Percentiles rank a stretch among this genome's conserved stretches.
These are phyloP conservation scores for Cacatua alba DNA, from an alignment of 2,113 vertebrate genomes.

Conservation along the genomic window DNA sequence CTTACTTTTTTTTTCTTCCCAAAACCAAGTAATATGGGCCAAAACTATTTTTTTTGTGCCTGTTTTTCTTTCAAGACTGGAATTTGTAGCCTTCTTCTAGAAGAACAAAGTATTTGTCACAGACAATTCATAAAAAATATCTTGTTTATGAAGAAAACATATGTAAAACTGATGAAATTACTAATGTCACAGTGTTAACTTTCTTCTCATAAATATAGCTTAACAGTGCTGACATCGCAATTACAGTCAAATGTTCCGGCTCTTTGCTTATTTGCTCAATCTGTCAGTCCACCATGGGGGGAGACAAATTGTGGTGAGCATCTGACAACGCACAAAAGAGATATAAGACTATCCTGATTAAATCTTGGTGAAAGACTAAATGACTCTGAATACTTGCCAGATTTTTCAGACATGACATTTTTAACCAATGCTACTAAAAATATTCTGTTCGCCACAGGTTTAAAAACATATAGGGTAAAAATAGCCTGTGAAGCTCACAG, in stretches of 20 bases:
- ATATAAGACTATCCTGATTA: conserved; percentile 77
- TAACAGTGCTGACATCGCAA: conserved; percentile 78
- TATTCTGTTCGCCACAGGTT: conserved; percentile 8
- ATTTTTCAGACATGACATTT: conserved; percentile 61
- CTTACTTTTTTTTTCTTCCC: background rate
- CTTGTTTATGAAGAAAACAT: conserved; percentile 79
- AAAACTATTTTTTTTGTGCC: conserved; percentile 20
- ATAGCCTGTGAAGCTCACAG: background rate
- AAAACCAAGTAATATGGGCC: background rate
- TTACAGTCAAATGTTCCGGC: conserved; percentile 69
- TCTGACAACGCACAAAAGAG: conserved; percentile 77
- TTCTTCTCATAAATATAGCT: conserved; percentile 79
- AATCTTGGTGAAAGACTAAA: conserved; percentile 78
- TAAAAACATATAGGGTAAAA: conserved; percentile 21
- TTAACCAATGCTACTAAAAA: conserved; percentile 59
- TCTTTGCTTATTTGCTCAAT: conserved; percentile 73
- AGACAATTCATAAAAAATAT: conserved; percentile 70
- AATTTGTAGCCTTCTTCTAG: conserved; percentile 53
- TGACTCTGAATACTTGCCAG: conserved; percentile 67
- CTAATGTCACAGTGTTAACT: conserved; percentile 78
- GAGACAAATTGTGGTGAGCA: conserved; percentile 72
- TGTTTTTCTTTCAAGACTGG: conserved; percentile 60
- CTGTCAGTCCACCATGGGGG: conserved; percentile 69
- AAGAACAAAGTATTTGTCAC: conserved; percentile 50
- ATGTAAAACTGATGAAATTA: conserved; percentile 77